phyloP scores from a whole-genome alignment of 2,113 vertebrate genomes.

The Ameiurus melas region DNA sequence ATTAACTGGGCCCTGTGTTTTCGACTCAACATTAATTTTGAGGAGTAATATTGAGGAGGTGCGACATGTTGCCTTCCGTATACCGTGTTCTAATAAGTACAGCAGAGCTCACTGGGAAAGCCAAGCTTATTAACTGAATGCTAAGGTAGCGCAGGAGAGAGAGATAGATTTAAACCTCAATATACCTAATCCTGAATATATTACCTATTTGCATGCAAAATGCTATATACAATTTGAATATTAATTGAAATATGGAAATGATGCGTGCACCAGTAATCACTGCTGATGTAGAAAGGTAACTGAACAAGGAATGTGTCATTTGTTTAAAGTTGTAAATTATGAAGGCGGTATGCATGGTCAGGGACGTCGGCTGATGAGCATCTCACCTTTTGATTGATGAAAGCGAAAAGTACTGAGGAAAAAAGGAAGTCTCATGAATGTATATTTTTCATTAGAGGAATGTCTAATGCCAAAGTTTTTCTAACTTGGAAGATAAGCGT shows the following conservation, averaged over 20 bases:
- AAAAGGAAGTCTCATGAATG: neutral
- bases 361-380: constrained; percentile 14
- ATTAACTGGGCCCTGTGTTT: constrained; percentile 73
- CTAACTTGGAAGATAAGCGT: constrained; percentile 6
- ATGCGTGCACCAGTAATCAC: constrained; percentile 72
- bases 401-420: neutral
- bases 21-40: constrained; percentile 75
- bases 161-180: constrained; percentile 72
- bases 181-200: constrained; percentile 79
- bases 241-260: constrained; percentile 78
- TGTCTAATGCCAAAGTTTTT: neutral
- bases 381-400: constrained; percentile 34
- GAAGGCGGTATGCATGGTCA: constrained; percentile 10
- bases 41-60: constrained; percentile 76
- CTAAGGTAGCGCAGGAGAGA: constrained; percentile 68
- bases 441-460: constrained; percentile 23
- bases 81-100: constrained; percentile 79
- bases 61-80: constrained; percentile 69
- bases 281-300: constrained; percentile 73
- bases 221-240: constrained; percentile 74
- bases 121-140: constrained; percentile 71
- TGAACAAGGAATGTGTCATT: constrained; percentile 55
- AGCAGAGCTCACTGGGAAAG: constrained; percentile 71
- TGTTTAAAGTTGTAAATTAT: constrained; percentile 12
- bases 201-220: constrained; percentile 75